Conservation (phyloP, 2,888 invertebrate genomes). For the Patella depressa region DNA sequence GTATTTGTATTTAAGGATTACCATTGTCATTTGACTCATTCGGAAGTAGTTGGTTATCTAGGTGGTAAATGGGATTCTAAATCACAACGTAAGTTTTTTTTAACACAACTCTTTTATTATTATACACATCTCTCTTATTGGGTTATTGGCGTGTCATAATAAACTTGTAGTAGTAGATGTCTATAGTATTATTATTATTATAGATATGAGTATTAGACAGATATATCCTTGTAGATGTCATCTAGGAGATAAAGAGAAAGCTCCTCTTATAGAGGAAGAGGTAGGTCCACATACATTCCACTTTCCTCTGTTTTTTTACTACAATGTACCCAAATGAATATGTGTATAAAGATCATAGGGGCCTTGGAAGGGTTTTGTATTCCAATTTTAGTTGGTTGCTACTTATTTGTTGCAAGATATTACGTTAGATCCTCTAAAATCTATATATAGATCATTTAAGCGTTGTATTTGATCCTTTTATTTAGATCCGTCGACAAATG, state of each 20-base stretch:
- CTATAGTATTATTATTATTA: constrained; percentile 55
- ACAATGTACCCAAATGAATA: too few species aligned
- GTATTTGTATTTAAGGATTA: constrained; percentile 77
- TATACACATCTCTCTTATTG: too few species aligned
- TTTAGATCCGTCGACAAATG: constrained; percentile 62
- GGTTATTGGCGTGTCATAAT: too few species aligned
- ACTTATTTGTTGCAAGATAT: too few species aligned
- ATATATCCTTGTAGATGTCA: constrained; percentile 88
- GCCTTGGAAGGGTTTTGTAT: too few species aligned
- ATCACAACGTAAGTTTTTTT: constrained; percentile 84
- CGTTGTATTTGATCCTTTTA: constrained; percentile 1
- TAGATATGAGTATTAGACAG: constrained; percentile 88
- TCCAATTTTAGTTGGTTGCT: too few species aligned
- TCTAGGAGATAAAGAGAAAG: constrained; percentile 83
- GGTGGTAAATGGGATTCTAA: constrained; percentile 96
- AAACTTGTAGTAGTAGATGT: too few species aligned
- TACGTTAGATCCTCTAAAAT: too few species aligned
- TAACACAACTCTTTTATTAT: too few species aligned
- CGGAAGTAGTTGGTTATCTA: constrained; percentile 95
- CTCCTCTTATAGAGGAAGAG: constrained; percentile 72
- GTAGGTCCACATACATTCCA: constrained; percentile 41
- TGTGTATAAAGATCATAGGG: too few species aligned
- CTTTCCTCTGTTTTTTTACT: too few species aligned
- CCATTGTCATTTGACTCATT: constrained; percentile 93
- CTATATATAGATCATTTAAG: not conserved